Base-by-base conservation (phyloP, 2,113 vertebrate species). In the Phylloscopus trochilus region DNA sequence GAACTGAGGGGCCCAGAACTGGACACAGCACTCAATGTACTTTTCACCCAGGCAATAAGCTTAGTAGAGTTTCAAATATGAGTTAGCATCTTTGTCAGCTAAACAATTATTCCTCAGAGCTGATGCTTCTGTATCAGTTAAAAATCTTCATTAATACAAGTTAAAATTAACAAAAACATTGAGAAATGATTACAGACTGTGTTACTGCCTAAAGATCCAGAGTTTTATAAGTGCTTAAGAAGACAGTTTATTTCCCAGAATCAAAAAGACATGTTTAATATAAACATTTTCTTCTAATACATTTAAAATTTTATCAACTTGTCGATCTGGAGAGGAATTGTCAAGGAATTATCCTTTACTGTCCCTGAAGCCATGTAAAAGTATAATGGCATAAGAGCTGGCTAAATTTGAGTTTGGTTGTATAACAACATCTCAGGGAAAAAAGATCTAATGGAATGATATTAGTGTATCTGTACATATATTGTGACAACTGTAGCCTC, bases 401-500 rank as follows among this genome's bases (percentile, higher is more conserved):
- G 17, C 55, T 93, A 74, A 89, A 67, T 68, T 64, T 70, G 43
- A 66, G 56, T 63, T 89, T 70, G 30, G 35, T 53, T 88, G 62
- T 88, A 27, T 62, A 92, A 88, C 46, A 84, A 9, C 33, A 7
- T 46, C 49, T 56, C 60, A 39, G 56, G 47, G 55, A 56, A 76
- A 55, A 83, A 43, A 31, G 56, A 87, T 84, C 87, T 73, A 89
- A 87, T 82, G 47, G 64, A 52, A 90, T 31, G 41, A 53, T 91
- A 87, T 78, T 62, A 85, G 76, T 0, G 1, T 62, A 87, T 87
- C 79, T 63, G 60, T 67, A 87, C 59, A 89, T 93, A 26, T 69
- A 76, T 73, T 94, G 76, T 94, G 94, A 92, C 91, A 95, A 47
- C 59, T 80, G 5, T 70, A 90, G 87, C 92, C 92, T 89, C 59